Percentiles rank a stretch among this genome's conserved stretches.
Evolutionary conservation across 1,140 invertebrate genomes (phyloP).

Genomic region (Scaptomyza pallida): DNA sequence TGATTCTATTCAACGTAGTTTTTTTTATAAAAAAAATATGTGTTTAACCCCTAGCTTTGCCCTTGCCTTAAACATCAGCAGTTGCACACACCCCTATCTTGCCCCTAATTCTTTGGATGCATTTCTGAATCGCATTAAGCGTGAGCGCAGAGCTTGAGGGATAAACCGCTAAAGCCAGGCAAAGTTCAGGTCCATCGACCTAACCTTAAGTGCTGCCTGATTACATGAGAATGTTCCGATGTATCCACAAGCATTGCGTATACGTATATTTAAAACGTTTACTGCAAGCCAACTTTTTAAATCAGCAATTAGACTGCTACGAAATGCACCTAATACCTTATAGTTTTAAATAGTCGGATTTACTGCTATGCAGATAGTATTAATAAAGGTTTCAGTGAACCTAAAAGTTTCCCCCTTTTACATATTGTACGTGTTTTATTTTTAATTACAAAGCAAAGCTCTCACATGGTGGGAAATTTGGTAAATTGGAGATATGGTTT

Average conservation of each 20-base stretch:
- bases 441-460: background rate
- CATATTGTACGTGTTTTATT: background rate
- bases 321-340: background rate
- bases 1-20: conserved; percentile 44
- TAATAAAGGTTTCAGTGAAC: background rate
- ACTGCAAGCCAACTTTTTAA: conserved; percentile 1
- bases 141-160: conserved; percentile 14
- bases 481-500: background rate
- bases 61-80: conserved; percentile 16
- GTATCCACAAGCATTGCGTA: conserved; percentile 6
- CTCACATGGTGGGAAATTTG: background rate
- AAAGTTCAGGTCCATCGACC: conserved; percentile 47
- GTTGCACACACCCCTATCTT: background rate
- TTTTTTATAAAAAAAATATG: conserved; percentile 29
- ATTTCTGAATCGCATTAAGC: conserved; percentile 50
- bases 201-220: conserved; percentile 18
- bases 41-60: background rate
- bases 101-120: conserved; percentile 32
- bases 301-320: background rate
- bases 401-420: conserved; percentile 1
- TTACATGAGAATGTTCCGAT: conserved; percentile 39
- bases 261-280: conserved; percentile 29
- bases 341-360: background rate
- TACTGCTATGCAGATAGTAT: background rate
- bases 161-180: conserved; percentile 41